Evolutionary conservation across 2,797 vertebrate genomes (phyloP).

Genomic region (Semaprochilodus insignis): DNA sequence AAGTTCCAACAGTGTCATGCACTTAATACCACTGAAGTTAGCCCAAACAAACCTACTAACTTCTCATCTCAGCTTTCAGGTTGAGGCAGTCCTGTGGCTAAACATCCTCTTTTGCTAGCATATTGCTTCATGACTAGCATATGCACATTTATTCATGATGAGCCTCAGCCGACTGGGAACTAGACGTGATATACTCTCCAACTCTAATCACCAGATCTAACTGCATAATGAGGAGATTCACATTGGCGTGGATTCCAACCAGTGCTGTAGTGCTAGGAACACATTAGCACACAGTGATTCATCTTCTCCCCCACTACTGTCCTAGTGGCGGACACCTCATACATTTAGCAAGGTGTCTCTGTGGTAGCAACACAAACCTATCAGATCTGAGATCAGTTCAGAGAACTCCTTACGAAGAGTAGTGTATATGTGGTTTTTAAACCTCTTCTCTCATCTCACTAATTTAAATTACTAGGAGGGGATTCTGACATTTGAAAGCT

Average conservation of each 20-base stretch:
- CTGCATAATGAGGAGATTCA: slow-evolving; percentile 18
- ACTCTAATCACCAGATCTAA: slow-evolving; percentile 25
- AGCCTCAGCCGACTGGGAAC: background rate
- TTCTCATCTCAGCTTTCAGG: background rate
- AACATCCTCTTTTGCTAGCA: background rate
- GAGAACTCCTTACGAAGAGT: background rate
- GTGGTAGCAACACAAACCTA: background rate
- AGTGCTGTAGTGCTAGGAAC: slow-evolving; percentile 30
- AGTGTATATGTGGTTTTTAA: background rate
- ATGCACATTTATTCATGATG: slow-evolving; percentile 24
- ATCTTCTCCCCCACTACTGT: slow-evolving; percentile 17
- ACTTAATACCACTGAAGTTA: too few relatives aligned
- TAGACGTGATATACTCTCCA: slow-evolving; percentile 26
- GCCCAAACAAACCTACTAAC: background rate
- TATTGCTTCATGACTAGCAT: background rate
- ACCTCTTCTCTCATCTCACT: slow-evolving; percentile 2
- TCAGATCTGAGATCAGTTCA: slow-evolving; percentile 2
- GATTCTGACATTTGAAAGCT: background rate
- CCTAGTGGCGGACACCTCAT: background rate
- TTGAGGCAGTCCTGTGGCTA: background rate
- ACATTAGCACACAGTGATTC: slow-evolving; percentile 38
- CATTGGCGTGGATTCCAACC: slow-evolving; percentile 22
- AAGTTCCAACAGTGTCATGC: too few relatives aligned
- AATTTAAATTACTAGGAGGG: background rate
- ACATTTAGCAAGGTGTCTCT: slow-evolving; percentile 13